These are phyloP conservation scores for Lamproptera curius DNA, from an alignment of 2,888 invertebrate genomes.

Conservation along the genomic window DNA sequence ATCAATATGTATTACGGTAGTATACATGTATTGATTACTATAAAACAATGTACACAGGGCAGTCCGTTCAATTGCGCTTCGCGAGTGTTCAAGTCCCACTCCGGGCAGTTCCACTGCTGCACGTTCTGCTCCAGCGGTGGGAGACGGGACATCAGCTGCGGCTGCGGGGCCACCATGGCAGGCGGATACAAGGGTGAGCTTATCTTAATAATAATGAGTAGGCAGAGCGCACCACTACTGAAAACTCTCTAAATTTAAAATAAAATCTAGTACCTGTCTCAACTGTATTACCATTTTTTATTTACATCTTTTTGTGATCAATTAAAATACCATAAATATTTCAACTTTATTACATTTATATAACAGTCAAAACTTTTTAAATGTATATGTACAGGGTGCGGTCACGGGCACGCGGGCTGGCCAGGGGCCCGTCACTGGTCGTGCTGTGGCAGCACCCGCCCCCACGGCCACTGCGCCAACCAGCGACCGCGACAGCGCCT, in stretches of 20 bases:
- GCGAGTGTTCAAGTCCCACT: slow-evolving; percentile 81
- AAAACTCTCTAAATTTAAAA: no score
- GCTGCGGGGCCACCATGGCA: slow-evolving; percentile 86
- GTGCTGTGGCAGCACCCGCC: slow-evolving; percentile 83
- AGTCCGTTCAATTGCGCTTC: slow-evolving; percentile 83
- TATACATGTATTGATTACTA: no score
- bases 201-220: no score
- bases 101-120: slow-evolving; percentile 88
- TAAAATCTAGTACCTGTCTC: no score
- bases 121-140: slow-evolving; percentile 90
- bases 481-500: slow-evolving; percentile 34
- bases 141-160: slow-evolving; percentile 82
- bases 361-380: no score
- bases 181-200: slow-evolving; percentile 78
- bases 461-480: slow-evolving; percentile 79
- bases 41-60: slow-evolving; percentile 79
- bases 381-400: slow-evolving; percentile 77
- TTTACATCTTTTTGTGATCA: no score
- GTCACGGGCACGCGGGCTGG: slow-evolving; percentile 89
- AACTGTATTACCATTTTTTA: no score
- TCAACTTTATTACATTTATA: no score
- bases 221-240: no score
- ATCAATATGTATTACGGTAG: no score
- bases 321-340: no score
- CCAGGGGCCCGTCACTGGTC: slow-evolving; percentile 90